These are phyloP conservation scores for Micropoecilia bifurca DNA, from an alignment of 2,797 vertebrate genomes.

Conservation along the genomic window DNA sequence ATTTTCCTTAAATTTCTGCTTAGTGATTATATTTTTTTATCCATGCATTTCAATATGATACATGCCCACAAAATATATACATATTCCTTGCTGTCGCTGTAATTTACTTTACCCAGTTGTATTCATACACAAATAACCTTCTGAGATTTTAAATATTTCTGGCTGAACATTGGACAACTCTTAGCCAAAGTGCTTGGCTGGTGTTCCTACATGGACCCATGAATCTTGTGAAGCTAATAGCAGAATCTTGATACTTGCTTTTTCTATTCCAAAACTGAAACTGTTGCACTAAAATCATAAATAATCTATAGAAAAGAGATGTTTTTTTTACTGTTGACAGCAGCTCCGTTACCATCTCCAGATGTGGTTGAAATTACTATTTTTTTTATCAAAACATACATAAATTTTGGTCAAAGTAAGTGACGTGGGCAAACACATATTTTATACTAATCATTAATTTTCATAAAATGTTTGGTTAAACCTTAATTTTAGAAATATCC, in stretches of 20 bases:
- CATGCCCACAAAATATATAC: background rate
- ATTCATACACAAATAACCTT: background rate
- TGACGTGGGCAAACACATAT: background rate
- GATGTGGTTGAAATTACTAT: background rate
- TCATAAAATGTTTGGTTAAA: background rate
- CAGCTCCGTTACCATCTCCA: background rate
- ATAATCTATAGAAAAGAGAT: background rate
- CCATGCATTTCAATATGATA: background rate
- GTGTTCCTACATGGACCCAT: background rate
- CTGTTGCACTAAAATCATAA: too few relatives aligned
- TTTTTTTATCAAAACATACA: background rate
- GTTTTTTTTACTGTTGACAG: background rate
- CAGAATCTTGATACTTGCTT: background rate
- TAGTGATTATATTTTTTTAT: background rate
- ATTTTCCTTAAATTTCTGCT: background rate
- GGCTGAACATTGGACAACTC: background rate
- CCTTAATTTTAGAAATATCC: slow-evolving; percentile 12
- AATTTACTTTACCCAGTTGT: background rate
- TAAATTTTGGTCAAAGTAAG: background rate
- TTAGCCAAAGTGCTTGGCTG: background rate
- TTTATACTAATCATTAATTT: slow-evolving; percentile 12
- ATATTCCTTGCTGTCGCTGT: background rate
- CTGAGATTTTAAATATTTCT: background rate
- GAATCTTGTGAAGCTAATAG: background rate
- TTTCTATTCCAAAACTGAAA: background rate